phyloP scores from a whole-genome alignment of 2,113 vertebrate genomes.

The Notothenia rossii region DNA sequence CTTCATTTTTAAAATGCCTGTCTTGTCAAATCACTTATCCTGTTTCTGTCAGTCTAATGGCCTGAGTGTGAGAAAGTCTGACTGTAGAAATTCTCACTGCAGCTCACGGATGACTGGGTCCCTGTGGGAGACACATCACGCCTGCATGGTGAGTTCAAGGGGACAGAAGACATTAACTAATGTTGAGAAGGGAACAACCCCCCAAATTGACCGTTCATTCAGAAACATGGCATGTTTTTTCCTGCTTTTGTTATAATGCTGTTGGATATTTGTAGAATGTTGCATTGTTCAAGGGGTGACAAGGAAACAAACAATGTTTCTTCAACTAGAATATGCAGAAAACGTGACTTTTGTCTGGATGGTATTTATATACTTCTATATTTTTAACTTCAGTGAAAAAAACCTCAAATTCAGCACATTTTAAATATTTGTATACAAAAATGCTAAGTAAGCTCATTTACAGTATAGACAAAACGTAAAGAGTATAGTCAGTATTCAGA shows the following conservation, averaged over 20 bases:
- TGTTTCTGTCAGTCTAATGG: constrained; percentile 38
- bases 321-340: not conserved
- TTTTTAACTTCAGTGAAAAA: not conserved
- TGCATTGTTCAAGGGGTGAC: not conserved
- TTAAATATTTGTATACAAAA: not conserved
- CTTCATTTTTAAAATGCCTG: constrained; percentile 33
- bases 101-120: constrained; percentile 70
- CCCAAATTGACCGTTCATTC: not conserved
- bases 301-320: not conserved
- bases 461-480: not conserved
- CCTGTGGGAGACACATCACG: constrained; percentile 25
- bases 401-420: not conserved
- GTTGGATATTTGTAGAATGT: not conserved
- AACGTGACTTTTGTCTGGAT: not conserved
- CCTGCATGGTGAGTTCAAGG: constrained; percentile 43
- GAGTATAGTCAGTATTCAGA: not conserved
- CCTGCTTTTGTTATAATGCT: not conserved
- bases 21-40: constrained; percentile 47
- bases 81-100: constrained; percentile 72
- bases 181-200: constrained; percentile 6
- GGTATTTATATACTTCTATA: not conserved
- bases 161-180: constrained; percentile 7
- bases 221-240: not conserved
- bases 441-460: not conserved
- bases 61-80: constrained; percentile 76